These are phyloP conservation scores for Clivina fossor DNA, from an alignment of 2,888 invertebrate genomes.

Conservation along the genomic window DNA sequence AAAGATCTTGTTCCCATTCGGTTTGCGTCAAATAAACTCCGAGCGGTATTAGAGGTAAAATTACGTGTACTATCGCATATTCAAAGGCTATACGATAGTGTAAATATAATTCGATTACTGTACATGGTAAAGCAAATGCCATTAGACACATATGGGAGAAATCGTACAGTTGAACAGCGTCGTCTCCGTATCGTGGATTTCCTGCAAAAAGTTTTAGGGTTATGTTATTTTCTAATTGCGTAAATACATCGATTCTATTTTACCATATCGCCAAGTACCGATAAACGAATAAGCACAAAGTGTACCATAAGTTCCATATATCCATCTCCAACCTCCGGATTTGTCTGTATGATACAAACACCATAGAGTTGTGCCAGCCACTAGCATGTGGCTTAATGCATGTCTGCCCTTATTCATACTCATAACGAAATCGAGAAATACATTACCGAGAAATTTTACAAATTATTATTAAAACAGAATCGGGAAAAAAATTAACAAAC, in stretches of 20 bases:
- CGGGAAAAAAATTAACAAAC: slow-evolving; percentile 4
- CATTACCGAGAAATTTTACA: slow-evolving; percentile 14
- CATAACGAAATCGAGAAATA: slow-evolving; percentile 16
- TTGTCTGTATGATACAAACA: slow-evolving; percentile 17
- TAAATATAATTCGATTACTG: slow-evolving; percentile 43
- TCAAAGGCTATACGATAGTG: slow-evolving; percentile 40
- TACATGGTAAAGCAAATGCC: slow-evolving; percentile 44
- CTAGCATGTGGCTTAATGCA: slow-evolving; percentile 23
- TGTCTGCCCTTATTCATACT: slow-evolving; percentile 1
- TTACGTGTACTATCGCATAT: slow-evolving; percentile 31
- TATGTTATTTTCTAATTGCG: background rate
- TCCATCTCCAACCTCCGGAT: slow-evolving; percentile 35
- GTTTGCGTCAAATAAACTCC: slow-evolving; percentile 40
- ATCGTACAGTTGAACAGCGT: slow-evolving; percentile 42
- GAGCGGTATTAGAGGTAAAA: slow-evolving; percentile 42
- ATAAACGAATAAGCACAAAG: slow-evolving; percentile 47
- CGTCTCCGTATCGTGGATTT: slow-evolving; percentile 48
- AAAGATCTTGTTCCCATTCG: slow-evolving; percentile 36
- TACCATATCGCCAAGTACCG: slow-evolving; percentile 50
- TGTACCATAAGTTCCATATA: slow-evolving; percentile 44
- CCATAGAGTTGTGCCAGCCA: slow-evolving; percentile 26
- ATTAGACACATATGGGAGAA: slow-evolving; percentile 44
- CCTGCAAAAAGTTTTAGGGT: slow-evolving; percentile 42
- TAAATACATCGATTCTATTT: slow-evolving; percentile 13
- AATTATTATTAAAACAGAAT: slow-evolving; percentile 11